phyloP scores from a whole-genome alignment of 1,140 invertebrate species.

The Platyura marginata region DNA sequence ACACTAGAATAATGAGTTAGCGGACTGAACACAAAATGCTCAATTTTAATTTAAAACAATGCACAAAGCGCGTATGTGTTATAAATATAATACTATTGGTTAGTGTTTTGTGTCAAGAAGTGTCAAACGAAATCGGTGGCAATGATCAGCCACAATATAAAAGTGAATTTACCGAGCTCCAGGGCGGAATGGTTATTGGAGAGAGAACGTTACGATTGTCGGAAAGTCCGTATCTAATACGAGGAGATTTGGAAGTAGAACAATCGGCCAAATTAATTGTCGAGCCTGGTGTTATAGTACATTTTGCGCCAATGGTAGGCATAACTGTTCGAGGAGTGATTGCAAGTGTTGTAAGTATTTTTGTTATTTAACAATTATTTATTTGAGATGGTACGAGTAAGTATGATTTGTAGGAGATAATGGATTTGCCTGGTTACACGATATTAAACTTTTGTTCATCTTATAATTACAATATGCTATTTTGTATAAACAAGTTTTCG shows the following conservation, averaged over 20 bases:
- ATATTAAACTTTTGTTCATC: neutral
- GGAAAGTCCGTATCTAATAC: conserved; percentile 57
- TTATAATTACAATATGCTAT: neutral
- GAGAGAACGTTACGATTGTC: conserved; percentile 27
- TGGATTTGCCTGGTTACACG: neutral
- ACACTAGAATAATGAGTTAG: too few relatives aligned
- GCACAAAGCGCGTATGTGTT: too few relatives aligned
- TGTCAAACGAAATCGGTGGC: neutral
- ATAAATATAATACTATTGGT: neutral
- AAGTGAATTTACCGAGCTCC: neutral
- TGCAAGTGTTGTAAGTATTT: conserved; percentile 60
- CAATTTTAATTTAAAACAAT: too few relatives aligned
- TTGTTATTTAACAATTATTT: neutral
- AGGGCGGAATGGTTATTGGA: conserved; percentile 29
- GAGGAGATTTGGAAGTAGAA: conserved; percentile 65
- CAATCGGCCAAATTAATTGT: conserved; percentile 53
- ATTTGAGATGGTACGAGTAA: neutral
- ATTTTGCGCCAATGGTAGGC: conserved; percentile 75
- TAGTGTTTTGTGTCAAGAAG: neutral
- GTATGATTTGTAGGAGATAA: neutral
- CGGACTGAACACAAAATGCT: too few relatives aligned
- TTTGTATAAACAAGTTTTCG: neutral
- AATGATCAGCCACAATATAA: neutral
- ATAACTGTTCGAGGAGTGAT: conserved; percentile 77
- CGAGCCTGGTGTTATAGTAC: conserved; percentile 67